Evolutionary conservation across 2,113 vertebrate species (phyloP).

Genomic region (Parus major): DNA sequence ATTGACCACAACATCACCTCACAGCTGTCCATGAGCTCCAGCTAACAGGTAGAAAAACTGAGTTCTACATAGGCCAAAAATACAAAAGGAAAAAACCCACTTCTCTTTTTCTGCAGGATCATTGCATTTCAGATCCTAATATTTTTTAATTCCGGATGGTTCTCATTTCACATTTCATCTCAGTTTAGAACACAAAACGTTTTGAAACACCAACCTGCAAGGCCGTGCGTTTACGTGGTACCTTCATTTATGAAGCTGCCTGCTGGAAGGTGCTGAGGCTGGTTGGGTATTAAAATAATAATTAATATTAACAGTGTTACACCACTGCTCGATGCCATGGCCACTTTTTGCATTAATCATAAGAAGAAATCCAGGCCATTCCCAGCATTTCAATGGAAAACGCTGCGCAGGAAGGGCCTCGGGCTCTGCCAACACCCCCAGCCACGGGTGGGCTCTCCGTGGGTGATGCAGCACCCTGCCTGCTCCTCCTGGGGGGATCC

Average conservation of each 20-base stretch:
- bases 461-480: neutral
- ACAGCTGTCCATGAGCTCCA: neutral
- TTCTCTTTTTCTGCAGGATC: neutral
- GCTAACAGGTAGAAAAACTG: neutral
- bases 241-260: neutral
- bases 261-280: neutral
- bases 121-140: neutral
- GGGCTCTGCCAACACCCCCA: neutral
- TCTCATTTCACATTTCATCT: neutral
- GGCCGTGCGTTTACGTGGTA: fast-evolving
- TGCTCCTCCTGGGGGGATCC: too few relatives aligned
- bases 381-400: neutral
- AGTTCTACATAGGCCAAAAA: neutral
- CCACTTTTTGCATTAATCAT: neutral
- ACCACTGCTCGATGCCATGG: fast-evolving
- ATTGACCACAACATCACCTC: neutral
- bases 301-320: neutral
- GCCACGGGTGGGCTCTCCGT: fast-evolving
- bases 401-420: fast-evolving
- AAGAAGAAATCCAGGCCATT: neutral
- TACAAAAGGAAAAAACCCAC: neutral
- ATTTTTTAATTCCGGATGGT: neutral
- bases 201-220: neutral
- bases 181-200: neutral
- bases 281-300: neutral